Evolutionary conservation across 2,888 invertebrate species (phyloP).

Genomic region (Aporophyla lueneburgensis): DNA sequence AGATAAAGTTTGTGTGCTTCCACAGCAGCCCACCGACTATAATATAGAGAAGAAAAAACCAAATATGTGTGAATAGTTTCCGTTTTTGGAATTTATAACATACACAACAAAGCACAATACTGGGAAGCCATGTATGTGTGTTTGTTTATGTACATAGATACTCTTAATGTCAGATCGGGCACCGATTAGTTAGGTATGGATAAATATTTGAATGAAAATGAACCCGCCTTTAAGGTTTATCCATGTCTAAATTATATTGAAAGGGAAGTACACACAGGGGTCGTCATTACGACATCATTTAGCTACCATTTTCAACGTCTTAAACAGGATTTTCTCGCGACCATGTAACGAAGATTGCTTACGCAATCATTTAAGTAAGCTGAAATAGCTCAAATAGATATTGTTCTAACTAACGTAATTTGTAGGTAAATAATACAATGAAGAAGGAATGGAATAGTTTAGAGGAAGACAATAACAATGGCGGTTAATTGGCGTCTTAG

Average conservation of each 20-base stretch:
- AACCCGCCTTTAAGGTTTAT: slow-evolving; percentile 52
- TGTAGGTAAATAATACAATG: slow-evolving; percentile 28
- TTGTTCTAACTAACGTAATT: slow-evolving; percentile 27
- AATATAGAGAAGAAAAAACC: background rate
- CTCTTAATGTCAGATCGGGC: slow-evolving; percentile 33
- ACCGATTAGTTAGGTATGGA: slow-evolving; percentile 39
- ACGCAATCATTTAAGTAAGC: slow-evolving; percentile 67
- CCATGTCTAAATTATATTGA: slow-evolving; percentile 61
- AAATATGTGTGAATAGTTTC: background rate
- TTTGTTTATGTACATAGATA: slow-evolving; percentile 24
- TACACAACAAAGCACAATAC: slow-evolving; percentile 13
- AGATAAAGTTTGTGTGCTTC: slow-evolving; percentile 17
- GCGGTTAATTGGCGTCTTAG: slow-evolving; percentile 33
- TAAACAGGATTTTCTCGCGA: slow-evolving; percentile 70
- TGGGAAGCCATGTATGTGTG: background rate
- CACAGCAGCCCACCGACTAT: background rate
- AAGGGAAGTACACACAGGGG: slow-evolving; percentile 56
- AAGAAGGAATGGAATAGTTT: slow-evolving; percentile 26
- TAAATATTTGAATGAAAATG: slow-evolving; percentile 61
- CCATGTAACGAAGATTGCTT: slow-evolving; percentile 50
- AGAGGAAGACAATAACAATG: slow-evolving; percentile 21
- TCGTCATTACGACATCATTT: slow-evolving; percentile 78
- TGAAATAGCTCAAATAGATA: slow-evolving; percentile 47
- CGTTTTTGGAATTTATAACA: slow-evolving; percentile 8
- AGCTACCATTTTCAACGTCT: slow-evolving; percentile 72